Conservation (phyloP, 2,888 invertebrate genomes). For the Agonopterix arenella region DNA sequence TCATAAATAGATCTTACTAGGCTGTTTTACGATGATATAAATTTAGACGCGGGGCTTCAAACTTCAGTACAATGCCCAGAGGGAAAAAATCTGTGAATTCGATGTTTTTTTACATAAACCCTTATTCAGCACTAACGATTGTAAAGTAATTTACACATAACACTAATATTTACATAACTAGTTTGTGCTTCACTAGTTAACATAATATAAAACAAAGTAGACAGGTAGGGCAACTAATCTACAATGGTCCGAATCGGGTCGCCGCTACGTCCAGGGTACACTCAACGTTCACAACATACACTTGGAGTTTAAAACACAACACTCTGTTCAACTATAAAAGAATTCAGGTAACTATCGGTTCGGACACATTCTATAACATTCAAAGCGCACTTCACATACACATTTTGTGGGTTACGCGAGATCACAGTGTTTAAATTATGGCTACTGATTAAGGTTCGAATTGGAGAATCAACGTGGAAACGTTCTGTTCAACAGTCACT, state of each 20-base stretch:
- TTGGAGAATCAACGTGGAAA: conserved; percentile 2
- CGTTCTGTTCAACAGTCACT: conserved; percentile 2
- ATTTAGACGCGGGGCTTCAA: conserved; percentile 48
- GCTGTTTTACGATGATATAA: conserved; percentile 35
- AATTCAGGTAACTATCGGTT: conserved; percentile 60
- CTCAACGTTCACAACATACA: conserved; percentile 34
- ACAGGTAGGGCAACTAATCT: neutral
- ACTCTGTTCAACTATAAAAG: conserved; percentile 39
- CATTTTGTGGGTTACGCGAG: conserved; percentile 59
- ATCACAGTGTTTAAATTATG: conserved; percentile 70
- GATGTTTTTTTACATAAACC: conserved; percentile 61
- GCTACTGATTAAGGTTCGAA: conserved; percentile 44
- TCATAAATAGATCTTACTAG: conserved; percentile 61
- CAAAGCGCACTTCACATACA: conserved; percentile 70
- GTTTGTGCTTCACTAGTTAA: conserved; percentile 68
- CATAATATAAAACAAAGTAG: conserved; percentile 39
- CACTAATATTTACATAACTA: conserved; percentile 71
- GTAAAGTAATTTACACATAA: conserved; percentile 66
- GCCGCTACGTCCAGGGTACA: neutral
- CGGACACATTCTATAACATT: conserved; percentile 62
- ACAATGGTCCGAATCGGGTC: neutral
- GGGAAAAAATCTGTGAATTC: conserved; percentile 50
- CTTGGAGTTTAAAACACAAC: conserved; percentile 40
- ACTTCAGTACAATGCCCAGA: conserved; percentile 69
- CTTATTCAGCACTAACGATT: conserved; percentile 51